Evolutionary conservation across 2,113 vertebrate species (phyloP).

Genomic region (Hyla sarda): DNA sequence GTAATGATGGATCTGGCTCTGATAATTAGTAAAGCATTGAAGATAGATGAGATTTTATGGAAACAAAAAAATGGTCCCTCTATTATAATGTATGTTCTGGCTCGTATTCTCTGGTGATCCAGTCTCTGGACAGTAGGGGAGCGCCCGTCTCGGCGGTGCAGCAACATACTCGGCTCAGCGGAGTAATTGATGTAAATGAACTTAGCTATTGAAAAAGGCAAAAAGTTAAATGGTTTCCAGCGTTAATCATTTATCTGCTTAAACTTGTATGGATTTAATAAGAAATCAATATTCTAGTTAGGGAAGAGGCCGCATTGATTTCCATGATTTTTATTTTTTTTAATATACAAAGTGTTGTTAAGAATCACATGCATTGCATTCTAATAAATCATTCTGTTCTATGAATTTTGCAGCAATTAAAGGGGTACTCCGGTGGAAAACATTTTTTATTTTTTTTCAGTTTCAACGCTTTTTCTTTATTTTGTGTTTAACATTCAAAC

Average conservation of each 20-base stretch:
- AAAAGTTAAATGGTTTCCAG: conserved; percentile 54
- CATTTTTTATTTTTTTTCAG: no score
- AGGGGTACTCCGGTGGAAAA: no score
- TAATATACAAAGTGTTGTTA: conserved; percentile 10
- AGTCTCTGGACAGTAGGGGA: background rate
- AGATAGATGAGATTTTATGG: conserved; percentile 46
- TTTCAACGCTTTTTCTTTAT: no score
- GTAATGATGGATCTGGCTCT: conserved; percentile 23
- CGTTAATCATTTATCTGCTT: conserved; percentile 57
- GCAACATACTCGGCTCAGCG: conserved; percentile 24
- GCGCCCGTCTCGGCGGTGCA: conserved; percentile 11
- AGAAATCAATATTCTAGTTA: conserved; percentile 56
- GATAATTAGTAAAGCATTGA: conserved; percentile 53
- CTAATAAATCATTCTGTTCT: conserved; percentile 50
- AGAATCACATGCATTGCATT: conserved; percentile 19
- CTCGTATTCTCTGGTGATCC: conserved; percentile 12
- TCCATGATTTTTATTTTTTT: background rate
- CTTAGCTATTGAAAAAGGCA: conserved; percentile 49
- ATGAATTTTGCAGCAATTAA: background rate
- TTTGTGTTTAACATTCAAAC: no score
- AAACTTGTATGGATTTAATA: conserved; percentile 57
- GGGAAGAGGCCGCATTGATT: conserved; percentile 50
- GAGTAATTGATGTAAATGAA: conserved; percentile 57
- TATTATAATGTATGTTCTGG: conserved; percentile 27
- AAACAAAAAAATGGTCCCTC: conserved; percentile 38